Base-by-base conservation (phyloP, 2,888 invertebrate species). In the Lasius fuliginosus region DNA sequence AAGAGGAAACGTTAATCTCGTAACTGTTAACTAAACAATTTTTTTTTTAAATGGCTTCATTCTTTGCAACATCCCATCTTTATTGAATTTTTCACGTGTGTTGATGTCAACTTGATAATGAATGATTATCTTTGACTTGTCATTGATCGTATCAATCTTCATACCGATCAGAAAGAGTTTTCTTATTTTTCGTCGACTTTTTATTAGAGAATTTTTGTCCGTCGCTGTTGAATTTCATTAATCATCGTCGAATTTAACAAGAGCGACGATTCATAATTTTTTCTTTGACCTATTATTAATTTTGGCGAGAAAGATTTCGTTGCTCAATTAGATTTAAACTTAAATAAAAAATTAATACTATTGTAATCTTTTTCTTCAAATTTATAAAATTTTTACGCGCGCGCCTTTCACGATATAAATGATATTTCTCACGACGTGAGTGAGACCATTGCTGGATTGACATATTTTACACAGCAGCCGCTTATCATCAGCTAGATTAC, bases 401-500 rank as follows among this genome's bases (percentile, higher is more conserved):
- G n/a, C 8, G 6, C 1, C n/a, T 36, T 40, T 30, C n/a, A 12
- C 56, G 36, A 81, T 62, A 81, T 71, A 62, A 81, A 81, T 81
- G 49, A 81, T 60, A 60, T 60, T 46, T 46, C 15, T 60, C 23
- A 12, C 58, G 33, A 8, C 56, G 40, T 58, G 23, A 60, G 46
- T n/a, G 68, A 53, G 8, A 23, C 68, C 77, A 33, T 77, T 67
- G 40, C n/a, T n/a, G 8, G 79, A 73, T 81, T 81, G 79, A 81
- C 73, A 18, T 71, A 71, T 79, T 71, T 71, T 71, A 23, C 79
- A 60, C 73, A 71, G 46, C 60, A 60, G 46, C 36, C 79, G 79
- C 71, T 81, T 81, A 81, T 81, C 79, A 81, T 81, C 71, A 73
- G 73, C 36, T 56, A 71, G 79, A 73, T 36, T 79, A 68, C 42